phyloP scores from a whole-genome alignment of 2,797 vertebrate genomes.

The Neomorphus geoffroyi region DNA sequence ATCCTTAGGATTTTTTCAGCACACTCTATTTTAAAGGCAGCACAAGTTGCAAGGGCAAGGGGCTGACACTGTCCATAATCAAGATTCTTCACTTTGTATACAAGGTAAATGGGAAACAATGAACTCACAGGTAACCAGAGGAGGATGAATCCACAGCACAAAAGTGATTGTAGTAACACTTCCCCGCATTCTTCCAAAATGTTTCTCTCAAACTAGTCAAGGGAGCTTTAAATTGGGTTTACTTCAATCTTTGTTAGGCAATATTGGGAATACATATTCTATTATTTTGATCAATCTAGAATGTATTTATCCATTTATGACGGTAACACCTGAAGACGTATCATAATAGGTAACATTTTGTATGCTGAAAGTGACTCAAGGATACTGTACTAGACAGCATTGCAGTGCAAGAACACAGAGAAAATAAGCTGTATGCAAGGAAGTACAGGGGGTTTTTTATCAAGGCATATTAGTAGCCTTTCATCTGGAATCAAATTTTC shows the following conservation, averaged over 20 bases:
- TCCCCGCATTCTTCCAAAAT: background rate
- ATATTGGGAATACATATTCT: background rate
- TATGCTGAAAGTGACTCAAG: background rate
- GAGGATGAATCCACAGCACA: background rate
- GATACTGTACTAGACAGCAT: background rate
- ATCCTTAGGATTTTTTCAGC: background rate
- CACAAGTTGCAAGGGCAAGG: background rate
- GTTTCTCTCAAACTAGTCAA: background rate
- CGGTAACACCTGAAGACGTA: background rate
- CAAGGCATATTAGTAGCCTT: background rate
- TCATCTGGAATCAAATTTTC: background rate
- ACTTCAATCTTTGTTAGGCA: background rate
- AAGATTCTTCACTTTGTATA: background rate
- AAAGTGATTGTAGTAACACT: background rate
- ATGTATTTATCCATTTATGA: background rate
- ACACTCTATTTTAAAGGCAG: background rate
- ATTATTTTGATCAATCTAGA: background rate
- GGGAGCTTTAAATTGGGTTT: background rate
- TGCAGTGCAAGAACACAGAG: background rate
- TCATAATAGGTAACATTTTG: background rate
- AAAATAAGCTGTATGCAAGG: background rate
- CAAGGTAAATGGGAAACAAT: background rate
- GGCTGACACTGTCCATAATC: background rate
- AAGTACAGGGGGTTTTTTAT: background rate
- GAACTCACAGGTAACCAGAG: background rate